Conservation (phyloP, 2,113 vertebrate genomes). For the Beaufortia kweichowensis region DNA sequence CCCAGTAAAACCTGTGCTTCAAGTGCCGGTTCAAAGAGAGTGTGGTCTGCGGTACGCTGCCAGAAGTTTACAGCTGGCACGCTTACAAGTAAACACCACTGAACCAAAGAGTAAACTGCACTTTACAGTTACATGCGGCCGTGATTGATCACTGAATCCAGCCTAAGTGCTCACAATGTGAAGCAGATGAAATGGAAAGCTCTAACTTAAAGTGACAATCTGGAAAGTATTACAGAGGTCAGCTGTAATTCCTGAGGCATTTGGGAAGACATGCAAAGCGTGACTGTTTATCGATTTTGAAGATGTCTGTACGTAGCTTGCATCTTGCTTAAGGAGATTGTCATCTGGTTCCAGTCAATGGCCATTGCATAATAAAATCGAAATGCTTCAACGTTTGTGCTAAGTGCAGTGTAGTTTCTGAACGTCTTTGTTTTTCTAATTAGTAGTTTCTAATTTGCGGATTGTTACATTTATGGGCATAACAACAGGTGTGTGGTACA, state of each 20-base stretch:
- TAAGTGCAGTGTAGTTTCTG: no score
- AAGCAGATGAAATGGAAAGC: slow-evolving; percentile 42
- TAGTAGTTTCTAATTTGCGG: no score
- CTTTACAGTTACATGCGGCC: slow-evolving; percentile 24
- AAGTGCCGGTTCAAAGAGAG: background rate
- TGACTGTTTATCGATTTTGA: slow-evolving; percentile 41
- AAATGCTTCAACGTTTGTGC: no score
- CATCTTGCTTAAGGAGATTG: background rate
- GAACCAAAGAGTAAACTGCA: slow-evolving; percentile 36
- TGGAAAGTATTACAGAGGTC: slow-evolving; percentile 42
- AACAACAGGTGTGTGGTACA: no score
- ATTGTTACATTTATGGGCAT: no score
- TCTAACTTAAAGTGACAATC: slow-evolving; percentile 25
- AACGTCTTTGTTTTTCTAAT: no score
- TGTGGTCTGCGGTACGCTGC: background rate
- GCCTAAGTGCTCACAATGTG: slow-evolving; percentile 32
- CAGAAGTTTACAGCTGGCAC: slow-evolving; percentile 12
- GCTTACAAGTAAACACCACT: background rate
- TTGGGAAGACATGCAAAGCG: slow-evolving; percentile 12
- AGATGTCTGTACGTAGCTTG: slow-evolving; percentile 5
- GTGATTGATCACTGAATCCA: slow-evolving; percentile 48
- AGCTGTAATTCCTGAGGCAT: slow-evolving; percentile 36
- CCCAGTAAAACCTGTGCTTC: background rate
- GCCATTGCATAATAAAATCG: no score
- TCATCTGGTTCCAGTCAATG: no score